Percentiles rank a stretch among this genome's conserved stretches.
Evolutionary conservation across 2,797 vertebrate species (phyloP).

Genomic region (Pseudotriccus pelzelni): DNA sequence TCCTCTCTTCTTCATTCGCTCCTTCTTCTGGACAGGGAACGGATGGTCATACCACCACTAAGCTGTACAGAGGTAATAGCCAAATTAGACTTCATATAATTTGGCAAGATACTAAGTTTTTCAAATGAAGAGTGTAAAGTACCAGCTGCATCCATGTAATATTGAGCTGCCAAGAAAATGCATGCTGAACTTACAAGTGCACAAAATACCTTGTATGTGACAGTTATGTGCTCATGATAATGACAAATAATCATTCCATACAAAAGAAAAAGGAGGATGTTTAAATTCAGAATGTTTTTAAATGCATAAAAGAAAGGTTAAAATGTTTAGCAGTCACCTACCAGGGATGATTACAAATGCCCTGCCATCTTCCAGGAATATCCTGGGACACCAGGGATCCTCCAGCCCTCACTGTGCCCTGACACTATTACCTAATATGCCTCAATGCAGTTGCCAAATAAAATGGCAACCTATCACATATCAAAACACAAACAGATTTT

Average conservation of each 20-base stretch:
- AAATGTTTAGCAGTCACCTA: neutral
- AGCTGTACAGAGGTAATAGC: neutral
- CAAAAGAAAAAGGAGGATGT: neutral
- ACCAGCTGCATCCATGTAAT: neutral
- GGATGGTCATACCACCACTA: neutral
- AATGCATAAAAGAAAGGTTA: neutral
- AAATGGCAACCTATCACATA: neutral
- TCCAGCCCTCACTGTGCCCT: neutral
- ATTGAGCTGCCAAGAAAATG: neutral
- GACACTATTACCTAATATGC: neutral
- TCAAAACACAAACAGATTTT: neutral
- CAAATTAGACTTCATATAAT: neutral
- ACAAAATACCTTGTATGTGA: neutral
- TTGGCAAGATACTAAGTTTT: neutral
- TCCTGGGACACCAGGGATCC: neutral
- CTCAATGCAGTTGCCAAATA: neutral
- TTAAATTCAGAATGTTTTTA: neutral
- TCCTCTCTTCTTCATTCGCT: neutral
- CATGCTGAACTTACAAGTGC: neutral
- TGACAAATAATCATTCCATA: neutral
- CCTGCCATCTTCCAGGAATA: neutral
- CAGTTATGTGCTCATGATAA: neutral
- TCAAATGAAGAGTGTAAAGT: neutral
- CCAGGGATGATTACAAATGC: neutral
- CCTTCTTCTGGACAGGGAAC: neutral